phyloP scores from a whole-genome alignment of 2,888 invertebrate genomes.

The Brachycybe producta region DNA sequence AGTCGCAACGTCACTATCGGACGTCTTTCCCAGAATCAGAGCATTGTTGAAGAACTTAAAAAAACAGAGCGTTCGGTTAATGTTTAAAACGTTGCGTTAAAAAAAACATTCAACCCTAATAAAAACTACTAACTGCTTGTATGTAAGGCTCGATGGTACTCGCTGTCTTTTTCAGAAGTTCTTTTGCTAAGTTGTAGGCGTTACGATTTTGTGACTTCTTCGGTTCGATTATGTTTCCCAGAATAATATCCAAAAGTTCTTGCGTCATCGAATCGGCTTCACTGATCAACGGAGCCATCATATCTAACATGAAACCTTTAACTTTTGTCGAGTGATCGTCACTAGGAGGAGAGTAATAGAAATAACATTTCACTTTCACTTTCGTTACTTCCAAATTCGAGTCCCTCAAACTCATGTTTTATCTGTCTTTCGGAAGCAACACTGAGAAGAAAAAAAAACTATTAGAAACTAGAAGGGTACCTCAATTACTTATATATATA shows the following conservation, averaged over 20 bases:
- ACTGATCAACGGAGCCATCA: slow-evolving; percentile 81
- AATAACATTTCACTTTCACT: slow-evolving; percentile 20
- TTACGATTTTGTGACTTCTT: slow-evolving; percentile 77
- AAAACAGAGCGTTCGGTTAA: background rate
- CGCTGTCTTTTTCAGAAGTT: slow-evolving; percentile 77
- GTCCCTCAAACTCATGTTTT: background rate
- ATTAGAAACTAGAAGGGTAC: too few species aligned
- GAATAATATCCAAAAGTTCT: slow-evolving; percentile 82
- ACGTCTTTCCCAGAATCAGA: slow-evolving; percentile 71
- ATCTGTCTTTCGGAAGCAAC: too few species aligned
- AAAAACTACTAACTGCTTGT: slow-evolving; percentile 56
- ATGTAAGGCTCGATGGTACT: slow-evolving; percentile 89
- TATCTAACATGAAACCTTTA: slow-evolving; percentile 92
- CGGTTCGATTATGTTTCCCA: slow-evolving; percentile 89
- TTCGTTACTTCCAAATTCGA: background rate
- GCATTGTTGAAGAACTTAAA: slow-evolving; percentile 90
- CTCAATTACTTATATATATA: too few species aligned
- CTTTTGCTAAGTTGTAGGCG: slow-evolving; percentile 79
- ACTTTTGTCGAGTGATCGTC: slow-evolving; percentile 93
- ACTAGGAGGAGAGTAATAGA: too few species aligned
- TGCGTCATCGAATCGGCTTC: slow-evolving; percentile 92
- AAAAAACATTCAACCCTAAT: background rate
- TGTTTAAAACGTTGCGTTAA: background rate
- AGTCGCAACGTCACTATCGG: slow-evolving; percentile 31
- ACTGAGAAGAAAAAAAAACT: too few species aligned